Conservation (phyloP, 2,888 invertebrate genomes). For the Catocala nupta region DNA sequence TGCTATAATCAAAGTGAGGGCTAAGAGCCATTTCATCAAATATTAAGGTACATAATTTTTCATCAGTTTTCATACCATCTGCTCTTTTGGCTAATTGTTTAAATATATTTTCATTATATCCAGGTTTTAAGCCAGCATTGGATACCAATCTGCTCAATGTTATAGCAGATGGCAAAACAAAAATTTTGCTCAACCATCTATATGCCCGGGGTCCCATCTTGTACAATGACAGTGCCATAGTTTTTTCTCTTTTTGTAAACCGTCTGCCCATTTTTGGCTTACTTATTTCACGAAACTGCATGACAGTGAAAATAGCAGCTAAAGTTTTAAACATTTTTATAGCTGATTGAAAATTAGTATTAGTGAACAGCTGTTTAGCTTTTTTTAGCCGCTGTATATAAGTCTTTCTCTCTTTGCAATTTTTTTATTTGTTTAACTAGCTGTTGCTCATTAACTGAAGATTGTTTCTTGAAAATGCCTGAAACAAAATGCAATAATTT, state of each 20-base stretch:
- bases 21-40: constrained; percentile 53
- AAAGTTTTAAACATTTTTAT: constrained; percentile 6
- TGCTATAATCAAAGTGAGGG: constrained; percentile 41
- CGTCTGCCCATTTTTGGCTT: constrained; percentile 10
- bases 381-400: constrained; percentile 10
- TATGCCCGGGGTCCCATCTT: constrained; percentile 36
- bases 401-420: background rate
- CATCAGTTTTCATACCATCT: constrained; percentile 33
- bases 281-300: constrained; percentile 14
- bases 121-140: constrained; percentile 31
- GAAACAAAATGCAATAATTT: too few relatives aligned
- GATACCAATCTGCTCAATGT: constrained; percentile 30
- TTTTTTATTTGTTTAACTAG: background rate
- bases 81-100: constrained; percentile 34
- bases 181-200: constrained; percentile 30
- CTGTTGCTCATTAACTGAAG: background rate
- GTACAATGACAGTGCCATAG: constrained; percentile 22
- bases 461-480: too few relatives aligned
- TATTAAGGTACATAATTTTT: constrained; percentile 43
- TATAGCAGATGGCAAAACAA: constrained; percentile 36
- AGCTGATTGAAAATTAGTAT: constrained; percentile 4
- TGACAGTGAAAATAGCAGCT: constrained; percentile 4
- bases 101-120: constrained; percentile 44
- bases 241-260: too few relatives aligned
- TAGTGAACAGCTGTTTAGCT: constrained; percentile 16